Conservation (phyloP, 2,888 invertebrate genomes). For the Parochlus steinenii region DNA sequence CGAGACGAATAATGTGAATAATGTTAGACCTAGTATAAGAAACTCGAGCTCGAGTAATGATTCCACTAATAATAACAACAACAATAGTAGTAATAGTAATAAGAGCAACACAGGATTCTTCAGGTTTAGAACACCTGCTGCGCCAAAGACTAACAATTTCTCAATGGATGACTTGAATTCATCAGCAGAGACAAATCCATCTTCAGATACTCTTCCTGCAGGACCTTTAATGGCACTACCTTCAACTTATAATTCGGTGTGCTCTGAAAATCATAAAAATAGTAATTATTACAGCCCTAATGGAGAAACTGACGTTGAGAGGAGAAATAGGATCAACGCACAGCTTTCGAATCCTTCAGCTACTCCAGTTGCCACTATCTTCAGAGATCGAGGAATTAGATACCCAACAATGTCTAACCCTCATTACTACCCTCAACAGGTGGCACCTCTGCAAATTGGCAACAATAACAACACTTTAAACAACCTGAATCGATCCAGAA, state of each 20-base stretch:
- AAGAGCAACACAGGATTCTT: slow-evolving; percentile 14
- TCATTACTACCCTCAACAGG: slow-evolving; percentile 10
- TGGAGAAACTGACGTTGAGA: slow-evolving; percentile 26
- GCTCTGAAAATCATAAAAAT: slow-evolving; percentile 12
- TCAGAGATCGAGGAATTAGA: slow-evolving; percentile 22
- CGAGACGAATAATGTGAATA: slow-evolving; percentile 16
- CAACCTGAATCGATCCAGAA: slow-evolving; percentile 20
- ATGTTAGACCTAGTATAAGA: slow-evolving; percentile 9
- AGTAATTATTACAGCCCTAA: slow-evolving; percentile 16
- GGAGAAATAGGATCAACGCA: slow-evolving; percentile 27
- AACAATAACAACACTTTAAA: slow-evolving; percentile 4
- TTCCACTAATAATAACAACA: slow-evolving; percentile 7
- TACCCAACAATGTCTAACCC: slow-evolving; percentile 21
- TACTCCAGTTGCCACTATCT: slow-evolving; percentile 25
- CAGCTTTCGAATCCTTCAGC: slow-evolving; percentile 21
- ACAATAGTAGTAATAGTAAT: slow-evolving; percentile 11
- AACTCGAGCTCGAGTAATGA: slow-evolving; percentile 10
- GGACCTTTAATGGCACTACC: slow-evolving; percentile 12
- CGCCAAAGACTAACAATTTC: slow-evolving; percentile 10
- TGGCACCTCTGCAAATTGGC: slow-evolving; percentile 15
- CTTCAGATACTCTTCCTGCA: slow-evolving; percentile 4
- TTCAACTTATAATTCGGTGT: slow-evolving; percentile 4
- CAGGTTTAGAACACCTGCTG: slow-evolving; percentile 13
- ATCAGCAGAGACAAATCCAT: slow-evolving; percentile 14
- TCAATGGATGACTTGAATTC: slow-evolving; percentile 16